Evolutionary conservation across 2,888 invertebrate species (phyloP).

Genomic region (Dicyrtoma fusca): DNA sequence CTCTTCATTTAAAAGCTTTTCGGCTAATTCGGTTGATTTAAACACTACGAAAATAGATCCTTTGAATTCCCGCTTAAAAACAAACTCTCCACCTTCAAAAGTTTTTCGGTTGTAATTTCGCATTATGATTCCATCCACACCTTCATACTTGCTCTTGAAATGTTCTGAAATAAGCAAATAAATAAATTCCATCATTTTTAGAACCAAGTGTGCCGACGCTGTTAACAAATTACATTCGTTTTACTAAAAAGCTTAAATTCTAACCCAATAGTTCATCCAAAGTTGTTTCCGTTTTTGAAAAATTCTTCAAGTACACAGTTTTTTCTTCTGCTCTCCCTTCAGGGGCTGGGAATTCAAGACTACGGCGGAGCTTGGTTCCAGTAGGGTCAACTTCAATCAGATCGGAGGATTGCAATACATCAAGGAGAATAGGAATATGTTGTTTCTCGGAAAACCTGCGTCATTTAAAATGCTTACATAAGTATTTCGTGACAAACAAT

Average conservation of each 20-base stretch:
- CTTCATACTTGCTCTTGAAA: conserved; percentile 61
- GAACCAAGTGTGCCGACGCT: too few relatives aligned
- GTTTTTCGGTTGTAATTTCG: conserved; percentile 61
- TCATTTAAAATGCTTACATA: neutral
- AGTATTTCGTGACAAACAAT: too few relatives aligned
- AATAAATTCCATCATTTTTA: too few relatives aligned
- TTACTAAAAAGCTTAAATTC: too few relatives aligned
- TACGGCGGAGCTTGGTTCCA: conserved; percentile 73
- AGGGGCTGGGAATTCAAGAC: conserved; percentile 75
- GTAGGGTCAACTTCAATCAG: conserved; percentile 68
- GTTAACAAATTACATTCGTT: too few relatives aligned
- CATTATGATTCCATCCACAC: conserved; percentile 69
- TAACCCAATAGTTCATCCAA: conserved; percentile 71
- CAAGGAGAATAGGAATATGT: conserved; percentile 27
- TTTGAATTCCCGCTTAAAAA: conserved; percentile 67
- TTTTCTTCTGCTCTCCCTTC: conserved; percentile 79
- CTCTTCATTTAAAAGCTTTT: conserved; percentile 55
- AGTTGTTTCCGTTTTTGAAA: conserved; percentile 67
- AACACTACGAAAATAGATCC: conserved; percentile 93
- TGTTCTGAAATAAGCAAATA: conserved; percentile 30
- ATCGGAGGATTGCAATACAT: conserved; percentile 43
- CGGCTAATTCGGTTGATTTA: conserved; percentile 70
- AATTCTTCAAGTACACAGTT: conserved; percentile 87
- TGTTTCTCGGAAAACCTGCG: conserved; percentile 14
- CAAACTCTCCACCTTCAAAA: conserved; percentile 30